These are phyloP conservation scores for Synanthedon andrenaeformis DNA, from an alignment of 2,888 invertebrate species.

Conservation along the genomic window DNA sequence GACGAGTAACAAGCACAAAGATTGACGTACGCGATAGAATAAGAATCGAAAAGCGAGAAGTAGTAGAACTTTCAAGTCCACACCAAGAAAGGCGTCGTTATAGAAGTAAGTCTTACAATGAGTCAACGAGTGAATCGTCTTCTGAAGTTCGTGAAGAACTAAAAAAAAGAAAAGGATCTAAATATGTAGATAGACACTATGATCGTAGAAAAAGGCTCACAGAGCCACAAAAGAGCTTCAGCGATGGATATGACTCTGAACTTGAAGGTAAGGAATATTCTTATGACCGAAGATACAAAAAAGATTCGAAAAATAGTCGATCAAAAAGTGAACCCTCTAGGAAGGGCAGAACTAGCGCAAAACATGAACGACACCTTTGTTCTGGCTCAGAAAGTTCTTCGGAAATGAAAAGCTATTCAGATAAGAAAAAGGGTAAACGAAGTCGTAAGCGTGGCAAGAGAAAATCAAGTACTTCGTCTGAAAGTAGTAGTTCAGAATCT, in stretches of 20 bases:
- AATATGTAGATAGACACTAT: slow-evolving; percentile 36
- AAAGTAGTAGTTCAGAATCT: slow-evolving; percentile 56
- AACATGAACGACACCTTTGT: slow-evolving; percentile 30
- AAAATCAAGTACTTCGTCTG: slow-evolving; percentile 52
- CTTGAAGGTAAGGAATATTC: slow-evolving; percentile 32
- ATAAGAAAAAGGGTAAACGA: slow-evolving; percentile 51
- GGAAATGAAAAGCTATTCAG: slow-evolving; percentile 39
- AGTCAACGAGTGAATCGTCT: slow-evolving; percentile 56
- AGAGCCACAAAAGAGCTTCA: slow-evolving; percentile 57
- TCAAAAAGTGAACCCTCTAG: slow-evolving; percentile 64
- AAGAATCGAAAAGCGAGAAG: slow-evolving; percentile 62
- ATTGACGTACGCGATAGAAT: slow-evolving; percentile 62
- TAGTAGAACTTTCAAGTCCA: slow-evolving; percentile 61
- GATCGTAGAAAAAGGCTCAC: slow-evolving; percentile 43
- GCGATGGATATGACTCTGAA: slow-evolving; percentile 63
- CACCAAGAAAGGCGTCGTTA: slow-evolving; percentile 32
- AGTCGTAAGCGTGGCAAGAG: slow-evolving; percentile 50
- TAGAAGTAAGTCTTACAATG: slow-evolving; percentile 32
- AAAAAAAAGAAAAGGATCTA: slow-evolving; percentile 30
- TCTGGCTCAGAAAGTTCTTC: slow-evolving; percentile 48
- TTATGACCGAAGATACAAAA: slow-evolving; percentile 30
- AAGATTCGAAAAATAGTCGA: slow-evolving; percentile 41
- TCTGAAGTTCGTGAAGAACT: slow-evolving; percentile 42
- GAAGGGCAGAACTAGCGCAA: slow-evolving; percentile 34
- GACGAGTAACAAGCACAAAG: slow-evolving; percentile 64